Percentiles rank a stretch among this genome's conserved stretches.
These are phyloP conservation scores for Cephalotes varians DNA, from an alignment of 2,888 invertebrate genomes.

Conservation along the genomic window DNA sequence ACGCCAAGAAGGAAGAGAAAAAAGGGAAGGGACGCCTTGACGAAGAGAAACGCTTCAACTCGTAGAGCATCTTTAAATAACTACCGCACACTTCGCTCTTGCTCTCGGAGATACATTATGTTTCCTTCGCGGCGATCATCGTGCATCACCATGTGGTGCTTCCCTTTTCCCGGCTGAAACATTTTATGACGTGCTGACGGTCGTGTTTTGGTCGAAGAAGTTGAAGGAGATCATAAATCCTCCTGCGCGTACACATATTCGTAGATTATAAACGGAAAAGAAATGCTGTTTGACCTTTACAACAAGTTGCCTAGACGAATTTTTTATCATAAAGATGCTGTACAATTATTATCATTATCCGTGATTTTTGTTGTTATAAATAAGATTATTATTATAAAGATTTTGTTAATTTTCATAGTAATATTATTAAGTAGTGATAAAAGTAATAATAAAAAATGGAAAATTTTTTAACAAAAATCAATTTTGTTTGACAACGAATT, in stretches of 20 bases:
- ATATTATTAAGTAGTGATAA: neutral
- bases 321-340: neutral
- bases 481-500: neutral
- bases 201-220: conserved; percentile 77
- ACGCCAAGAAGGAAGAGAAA: conserved; percentile 9
- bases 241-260: conserved; percentile 2
- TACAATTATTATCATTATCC: neutral
- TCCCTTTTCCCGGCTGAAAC: conserved; percentile 59
- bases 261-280: conserved; percentile 18
- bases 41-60: conserved; percentile 17
- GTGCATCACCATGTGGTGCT: conserved; percentile 75
- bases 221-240: conserved; percentile 73
- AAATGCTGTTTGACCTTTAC: conserved; percentile 26
- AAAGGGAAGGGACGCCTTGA: neutral
- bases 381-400: neutral
- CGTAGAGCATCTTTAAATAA: conserved; percentile 61
- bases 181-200: conserved; percentile 80
- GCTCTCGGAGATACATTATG: conserved; percentile 65
- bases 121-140: conserved; percentile 73
- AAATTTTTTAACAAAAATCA: no score
- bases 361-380: neutral
- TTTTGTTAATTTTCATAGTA: neutral
- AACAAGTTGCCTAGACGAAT: neutral
- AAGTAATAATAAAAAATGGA: neutral
- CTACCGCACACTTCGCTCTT: conserved; percentile 17